Conservation (phyloP, 2,797 vertebrate genomes). For the Hippocampus kuda region DNA sequence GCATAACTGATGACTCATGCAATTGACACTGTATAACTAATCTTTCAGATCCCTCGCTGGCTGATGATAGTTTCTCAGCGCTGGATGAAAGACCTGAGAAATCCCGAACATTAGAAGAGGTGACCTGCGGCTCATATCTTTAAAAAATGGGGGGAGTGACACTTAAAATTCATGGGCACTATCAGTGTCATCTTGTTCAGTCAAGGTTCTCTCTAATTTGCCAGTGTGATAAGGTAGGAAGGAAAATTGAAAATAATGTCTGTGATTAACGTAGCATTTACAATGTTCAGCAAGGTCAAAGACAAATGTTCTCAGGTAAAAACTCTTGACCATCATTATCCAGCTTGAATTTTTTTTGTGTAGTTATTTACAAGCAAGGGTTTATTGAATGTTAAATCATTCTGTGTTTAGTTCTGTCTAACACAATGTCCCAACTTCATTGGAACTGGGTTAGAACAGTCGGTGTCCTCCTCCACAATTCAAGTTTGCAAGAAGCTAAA, state of each 20-base stretch:
- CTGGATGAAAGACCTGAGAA: slow-evolving; percentile 46
- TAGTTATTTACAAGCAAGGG: no score
- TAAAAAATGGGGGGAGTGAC: slow-evolving; percentile 39
- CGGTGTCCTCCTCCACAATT: not conserved
- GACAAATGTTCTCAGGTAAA: slow-evolving; percentile 22
- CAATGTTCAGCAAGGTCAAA: slow-evolving; percentile 53
- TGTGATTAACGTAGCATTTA: slow-evolving; percentile 56
- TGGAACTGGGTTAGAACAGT: no score
- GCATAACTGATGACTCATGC: slow-evolving; percentile 58
- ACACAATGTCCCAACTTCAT: no score
- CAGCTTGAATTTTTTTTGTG: no score
- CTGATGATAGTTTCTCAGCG: slow-evolving; percentile 37
- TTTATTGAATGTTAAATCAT: no score
- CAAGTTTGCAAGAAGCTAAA: not conserved
- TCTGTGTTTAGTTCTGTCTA: no score
- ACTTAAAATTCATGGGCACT: slow-evolving; percentile 51
- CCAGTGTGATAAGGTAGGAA: slow-evolving; percentile 44
- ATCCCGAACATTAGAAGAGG: slow-evolving; percentile 47
- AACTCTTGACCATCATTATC: no score
- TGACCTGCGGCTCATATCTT: slow-evolving; percentile 55
- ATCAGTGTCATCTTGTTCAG: slow-evolving; percentile 39
- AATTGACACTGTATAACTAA: slow-evolving; percentile 62
- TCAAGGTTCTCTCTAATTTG: slow-evolving; percentile 36
- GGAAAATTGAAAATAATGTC: slow-evolving; percentile 62
- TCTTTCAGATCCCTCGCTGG: slow-evolving; percentile 51